Evolutionary conservation across 2,888 invertebrate species (phyloP).

Genomic region (Spilarctia lutea): DNA sequence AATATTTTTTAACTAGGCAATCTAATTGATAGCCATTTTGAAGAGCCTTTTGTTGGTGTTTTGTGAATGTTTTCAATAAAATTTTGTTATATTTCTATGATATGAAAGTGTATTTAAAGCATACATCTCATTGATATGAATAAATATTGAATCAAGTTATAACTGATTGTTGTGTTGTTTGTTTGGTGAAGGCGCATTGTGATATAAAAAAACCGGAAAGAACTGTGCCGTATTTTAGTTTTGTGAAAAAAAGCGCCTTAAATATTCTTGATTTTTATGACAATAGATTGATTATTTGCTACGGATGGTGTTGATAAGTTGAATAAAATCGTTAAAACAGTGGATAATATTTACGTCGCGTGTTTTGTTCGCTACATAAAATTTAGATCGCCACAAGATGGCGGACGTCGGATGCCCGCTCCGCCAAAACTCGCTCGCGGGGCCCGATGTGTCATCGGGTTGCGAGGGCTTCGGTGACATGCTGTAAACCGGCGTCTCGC

Average conservation of each 20-base stretch:
- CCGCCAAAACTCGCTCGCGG: conserved; percentile 83
- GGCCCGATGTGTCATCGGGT: conserved; percentile 82
- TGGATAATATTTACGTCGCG: conserved; percentile 79
- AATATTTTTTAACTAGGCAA: conserved; percentile 82
- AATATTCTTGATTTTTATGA: conserved; percentile 52
- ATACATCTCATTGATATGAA: conserved; percentile 49
- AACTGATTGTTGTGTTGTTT: conserved; percentile 67
- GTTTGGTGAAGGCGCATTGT: conserved; percentile 76
- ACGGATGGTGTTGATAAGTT: conserved; percentile 41
- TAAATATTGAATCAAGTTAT: conserved; percentile 55
- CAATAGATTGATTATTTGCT: conserved; percentile 51
- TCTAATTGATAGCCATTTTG: conserved; percentile 86
- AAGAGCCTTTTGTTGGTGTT: conserved; percentile 87
- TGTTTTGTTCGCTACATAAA: conserved; percentile 84
- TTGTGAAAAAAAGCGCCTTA: conserved; percentile 60
- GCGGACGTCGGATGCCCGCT: conserved; percentile 84
- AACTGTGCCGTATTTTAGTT: conserved; percentile 69
- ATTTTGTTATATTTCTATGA: conserved; percentile 72
- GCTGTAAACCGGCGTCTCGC: conserved; percentile 81
- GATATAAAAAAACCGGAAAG: conserved; percentile 80
- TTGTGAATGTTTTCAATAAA: conserved; percentile 86
- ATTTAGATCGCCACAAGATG: conserved; percentile 86
- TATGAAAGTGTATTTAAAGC: conserved; percentile 57
- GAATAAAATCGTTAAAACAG: conserved; percentile 48
- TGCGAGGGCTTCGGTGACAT: conserved; percentile 70